Evolutionary conservation across 2,113 vertebrate genomes (phyloP).

Genomic region (Myrmecophaga tridactyla): DNA sequence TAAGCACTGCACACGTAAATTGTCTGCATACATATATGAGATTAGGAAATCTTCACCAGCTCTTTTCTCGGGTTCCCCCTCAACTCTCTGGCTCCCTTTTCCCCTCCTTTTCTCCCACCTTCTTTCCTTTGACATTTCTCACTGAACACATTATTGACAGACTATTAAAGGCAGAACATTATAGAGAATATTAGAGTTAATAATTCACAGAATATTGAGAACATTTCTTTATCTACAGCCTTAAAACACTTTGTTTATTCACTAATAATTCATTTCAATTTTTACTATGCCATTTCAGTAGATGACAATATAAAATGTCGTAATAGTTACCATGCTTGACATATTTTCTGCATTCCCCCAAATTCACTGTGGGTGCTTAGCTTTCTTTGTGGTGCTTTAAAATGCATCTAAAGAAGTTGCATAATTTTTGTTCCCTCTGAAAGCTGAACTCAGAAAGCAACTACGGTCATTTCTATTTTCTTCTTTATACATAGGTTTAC

Average conservation of each 20-base stretch:
- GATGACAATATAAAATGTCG: neutral
- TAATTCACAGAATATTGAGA: neutral
- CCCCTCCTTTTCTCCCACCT: too few species aligned
- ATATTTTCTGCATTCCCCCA: neutral
- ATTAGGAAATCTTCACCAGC: neutral
- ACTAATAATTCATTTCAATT: neutral
- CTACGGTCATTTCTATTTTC: neutral
- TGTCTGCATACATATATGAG: rapidly evolving
- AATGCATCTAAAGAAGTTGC: neutral
- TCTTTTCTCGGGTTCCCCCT: neutral
- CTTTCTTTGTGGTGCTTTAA: neutral
- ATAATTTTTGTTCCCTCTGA: neutral
- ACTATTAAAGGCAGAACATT: too few species aligned
- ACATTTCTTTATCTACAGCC: neutral
- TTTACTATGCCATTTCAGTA: neutral
- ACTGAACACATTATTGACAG: neutral
- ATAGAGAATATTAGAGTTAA: neutral
- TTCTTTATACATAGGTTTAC: neutral
- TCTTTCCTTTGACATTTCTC: neutral
- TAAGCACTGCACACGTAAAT: neutral
- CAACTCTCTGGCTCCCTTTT: neutral
- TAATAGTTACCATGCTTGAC: neutral
- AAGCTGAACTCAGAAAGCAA: neutral
- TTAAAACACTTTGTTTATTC: neutral
- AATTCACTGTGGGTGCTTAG: too few species aligned